These are phyloP conservation scores for Mesorhabditis belari DNA, from an alignment of 2,888 invertebrate species.

Conservation along the genomic window DNA sequence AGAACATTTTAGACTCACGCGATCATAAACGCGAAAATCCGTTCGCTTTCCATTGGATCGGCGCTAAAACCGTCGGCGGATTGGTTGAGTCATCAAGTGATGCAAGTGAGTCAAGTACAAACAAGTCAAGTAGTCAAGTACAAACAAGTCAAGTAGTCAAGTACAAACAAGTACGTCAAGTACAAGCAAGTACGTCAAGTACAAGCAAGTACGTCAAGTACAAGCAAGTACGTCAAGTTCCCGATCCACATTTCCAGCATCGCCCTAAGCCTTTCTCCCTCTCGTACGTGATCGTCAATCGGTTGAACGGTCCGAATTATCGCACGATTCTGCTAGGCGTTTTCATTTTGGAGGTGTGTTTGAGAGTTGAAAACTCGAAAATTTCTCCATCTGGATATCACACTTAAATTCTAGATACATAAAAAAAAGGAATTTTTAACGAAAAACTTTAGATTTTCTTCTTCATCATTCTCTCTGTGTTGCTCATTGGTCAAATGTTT, in stretches of 20 bases:
- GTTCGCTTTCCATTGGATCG: slow-evolving; percentile 2
- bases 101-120: neutral
- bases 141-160: too few relatives aligned
- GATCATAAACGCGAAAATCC: neutral
- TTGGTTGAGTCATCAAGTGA: slow-evolving; percentile 19
- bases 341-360: slow-evolving; percentile 14
- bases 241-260: slow-evolving; percentile 6
- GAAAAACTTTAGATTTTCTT: neutral
- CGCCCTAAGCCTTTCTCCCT: slow-evolving; percentile 20
- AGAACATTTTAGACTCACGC: neutral
- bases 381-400: too few relatives aligned
- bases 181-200: too few relatives aligned
- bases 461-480: neutral
- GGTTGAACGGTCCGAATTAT: slow-evolving; percentile 7
- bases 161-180: too few relatives aligned
- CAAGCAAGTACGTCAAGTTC: neutral
- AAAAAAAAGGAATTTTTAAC: too few relatives aligned
- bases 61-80: slow-evolving; percentile 21
- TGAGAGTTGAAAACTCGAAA: neutral
- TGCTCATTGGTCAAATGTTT: neutral
- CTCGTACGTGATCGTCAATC: slow-evolving; percentile 21
- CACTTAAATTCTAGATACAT: too few relatives aligned
- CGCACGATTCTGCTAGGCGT: slow-evolving; percentile 10
- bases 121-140: too few relatives aligned
- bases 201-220: too few relatives aligned